These are phyloP conservation scores for Chaetophractus vellerosus DNA, from an alignment of 2,797 vertebrate species.

Conservation along the genomic window DNA sequence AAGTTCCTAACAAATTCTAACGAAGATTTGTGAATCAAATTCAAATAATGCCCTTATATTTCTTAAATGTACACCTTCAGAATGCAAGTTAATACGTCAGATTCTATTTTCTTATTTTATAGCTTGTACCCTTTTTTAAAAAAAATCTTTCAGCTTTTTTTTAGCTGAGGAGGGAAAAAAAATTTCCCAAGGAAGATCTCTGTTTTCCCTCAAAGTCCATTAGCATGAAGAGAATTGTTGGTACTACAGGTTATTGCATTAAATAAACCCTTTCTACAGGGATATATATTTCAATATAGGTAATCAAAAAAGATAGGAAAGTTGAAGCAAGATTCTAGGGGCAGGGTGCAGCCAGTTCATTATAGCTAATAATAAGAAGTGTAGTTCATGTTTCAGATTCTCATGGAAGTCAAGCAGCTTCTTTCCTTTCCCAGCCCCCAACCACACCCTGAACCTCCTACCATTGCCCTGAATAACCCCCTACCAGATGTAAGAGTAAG, in stretches of 20 bases:
- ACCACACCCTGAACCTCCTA: background rate
- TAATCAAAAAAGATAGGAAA: background rate
- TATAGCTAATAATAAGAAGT: background rate
- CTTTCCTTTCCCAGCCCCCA: background rate
- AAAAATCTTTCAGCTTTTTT: background rate
- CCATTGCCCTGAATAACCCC: background rate
- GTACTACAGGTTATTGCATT: background rate
- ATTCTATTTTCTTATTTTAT: conserved; percentile 55
- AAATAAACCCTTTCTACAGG: conserved; percentile 47
- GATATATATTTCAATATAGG: background rate
- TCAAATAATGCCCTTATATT: background rate
- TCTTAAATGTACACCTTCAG: background rate
- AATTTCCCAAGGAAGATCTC: background rate
- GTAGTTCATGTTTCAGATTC: conserved; percentile 39
- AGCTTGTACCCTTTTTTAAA: background rate
- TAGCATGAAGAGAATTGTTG: background rate
- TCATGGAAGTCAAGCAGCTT: conserved; percentile 21
- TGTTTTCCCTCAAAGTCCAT: conserved; percentile 1
- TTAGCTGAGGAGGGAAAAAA: conserved; percentile 33
- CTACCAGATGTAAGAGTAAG: background rate
- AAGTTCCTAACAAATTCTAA: background rate
- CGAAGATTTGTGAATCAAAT: background rate
- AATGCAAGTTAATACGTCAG: background rate
- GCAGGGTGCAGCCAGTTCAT: background rate
- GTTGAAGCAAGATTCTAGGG: background rate